These are phyloP conservation scores for Ceyx margarethae DNA, from an alignment of 2,113 vertebrate genomes.

Conservation along the genomic window DNA sequence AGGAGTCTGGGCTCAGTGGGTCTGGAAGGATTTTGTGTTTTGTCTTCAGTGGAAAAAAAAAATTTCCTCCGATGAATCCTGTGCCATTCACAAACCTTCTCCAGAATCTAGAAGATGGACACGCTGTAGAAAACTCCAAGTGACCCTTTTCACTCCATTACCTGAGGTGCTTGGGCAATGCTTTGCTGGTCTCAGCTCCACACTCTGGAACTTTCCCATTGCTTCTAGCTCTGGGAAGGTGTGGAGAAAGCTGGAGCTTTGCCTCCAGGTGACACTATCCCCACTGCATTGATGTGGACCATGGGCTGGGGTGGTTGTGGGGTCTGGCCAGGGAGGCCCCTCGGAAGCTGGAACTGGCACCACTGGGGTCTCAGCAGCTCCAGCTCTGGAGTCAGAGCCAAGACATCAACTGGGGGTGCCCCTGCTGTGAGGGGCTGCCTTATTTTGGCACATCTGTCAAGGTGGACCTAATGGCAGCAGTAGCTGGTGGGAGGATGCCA, in stretches of 20 bases:
- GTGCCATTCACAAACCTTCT: background rate
- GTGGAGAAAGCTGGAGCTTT: background rate
- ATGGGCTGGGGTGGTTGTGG: background rate
- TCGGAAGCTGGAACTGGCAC: background rate
- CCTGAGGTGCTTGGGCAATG: background rate
- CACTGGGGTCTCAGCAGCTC: background rate
- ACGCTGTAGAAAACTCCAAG: background rate
- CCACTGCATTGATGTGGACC: background rate
- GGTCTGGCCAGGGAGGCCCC: background rate
- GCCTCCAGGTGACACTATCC: background rate
- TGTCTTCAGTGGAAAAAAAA: background rate
- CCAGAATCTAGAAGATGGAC: background rate
- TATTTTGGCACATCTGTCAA: background rate
- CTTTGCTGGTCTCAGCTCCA: background rate
- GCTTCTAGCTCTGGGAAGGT: background rate
- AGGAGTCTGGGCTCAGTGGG: background rate
- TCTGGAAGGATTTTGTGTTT: background rate
- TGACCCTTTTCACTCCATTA: background rate
- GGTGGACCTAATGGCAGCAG: background rate
- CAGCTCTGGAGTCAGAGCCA: background rate
- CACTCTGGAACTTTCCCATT: background rate
- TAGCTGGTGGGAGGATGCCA: background rate
- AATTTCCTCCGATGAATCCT: background rate
- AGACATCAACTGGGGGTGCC: background rate
- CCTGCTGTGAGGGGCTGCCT: background rate